Evolutionary conservation across 2,797 vertebrate species (phyloP), one percentile per base, ranked within the genome.

Genomic region (Paramormyrops hopkinsi): DNA sequence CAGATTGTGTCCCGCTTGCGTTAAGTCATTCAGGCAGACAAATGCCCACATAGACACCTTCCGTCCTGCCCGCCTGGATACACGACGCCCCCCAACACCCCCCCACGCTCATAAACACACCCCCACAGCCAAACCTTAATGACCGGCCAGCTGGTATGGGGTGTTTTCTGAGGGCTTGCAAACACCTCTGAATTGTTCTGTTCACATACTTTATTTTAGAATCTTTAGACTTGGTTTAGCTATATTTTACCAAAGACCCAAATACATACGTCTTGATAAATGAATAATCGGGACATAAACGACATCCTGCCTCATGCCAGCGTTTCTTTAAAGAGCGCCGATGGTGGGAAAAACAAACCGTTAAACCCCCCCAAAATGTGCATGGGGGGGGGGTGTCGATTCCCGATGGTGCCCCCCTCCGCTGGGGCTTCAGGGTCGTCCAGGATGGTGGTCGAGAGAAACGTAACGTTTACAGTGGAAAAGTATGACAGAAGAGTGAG

Each of bases 361-460:
- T 7, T 7, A 62, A 88, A 19, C 59, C 82, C 50, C 50, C 41
- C 7, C n/a, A 7, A 19, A 79, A 53, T 88, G 82, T 53, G 46
- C 4, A 48, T 17, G 37, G 53, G 37, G 48, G 6, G 51, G 53
- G 53, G 19, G 25, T 59, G 17, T 44, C 29, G 37, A 54, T 69
- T 76, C 76, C 54, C n/a, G 19, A 7, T 56, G 54, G 54, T n/a
- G 54, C 0, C 54, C 54, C 51, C 53, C 1, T n/a, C 56, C 46
- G 7, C 12, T 62, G 50, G 44, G 73, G 89, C 82, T 33, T 88
- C 82, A 90, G 51, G 46, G 86, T 37, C 76, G 25, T 51, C 83
- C 44, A 6, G 46, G 48, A 53, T 29, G 48, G n/a, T 12, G 44
- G 46, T 53, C 3, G 22, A 50, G 22, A 25, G 33, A 53, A 54